Conservation (phyloP, 2,113 vertebrate genomes). For the Myrmecobius fasciatus region DNA sequence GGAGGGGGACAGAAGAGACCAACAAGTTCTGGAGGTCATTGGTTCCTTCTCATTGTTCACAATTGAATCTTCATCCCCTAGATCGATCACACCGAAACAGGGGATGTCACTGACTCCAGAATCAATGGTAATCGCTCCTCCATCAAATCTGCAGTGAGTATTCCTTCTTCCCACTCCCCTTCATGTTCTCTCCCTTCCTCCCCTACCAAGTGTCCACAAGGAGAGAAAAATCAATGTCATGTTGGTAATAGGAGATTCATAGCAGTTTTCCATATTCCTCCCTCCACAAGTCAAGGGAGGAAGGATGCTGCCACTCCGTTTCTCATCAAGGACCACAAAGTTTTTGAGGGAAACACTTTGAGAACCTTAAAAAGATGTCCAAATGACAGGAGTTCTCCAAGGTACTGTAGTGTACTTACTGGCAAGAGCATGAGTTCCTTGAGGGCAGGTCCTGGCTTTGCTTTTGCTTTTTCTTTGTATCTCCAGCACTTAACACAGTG, state of each 20-base stretch:
- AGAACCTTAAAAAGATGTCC: background rate
- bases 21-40: background rate
- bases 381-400: background rate
- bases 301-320: background rate
- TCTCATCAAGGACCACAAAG: background rate
- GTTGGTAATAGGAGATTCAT: background rate
- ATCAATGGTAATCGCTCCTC: conserved; percentile 87
- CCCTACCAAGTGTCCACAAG: background rate
- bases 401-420: background rate
- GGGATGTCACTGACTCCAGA: conserved; percentile 83
- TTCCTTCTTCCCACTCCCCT: conserved; percentile 32
- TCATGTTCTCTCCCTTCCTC: background rate
- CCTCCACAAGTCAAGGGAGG: background rate
- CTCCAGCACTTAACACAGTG: background rate
- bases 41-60: background rate
- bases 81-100: conserved; percentile 90
- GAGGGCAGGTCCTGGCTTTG: background rate
- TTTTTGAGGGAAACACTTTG: background rate
- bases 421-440: background rate
- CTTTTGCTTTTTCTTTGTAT: background rate
- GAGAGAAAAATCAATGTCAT: background rate
- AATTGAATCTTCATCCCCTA: conserved; percentile 69
- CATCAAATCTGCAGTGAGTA: conserved; percentile 90
- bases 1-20: background rate
- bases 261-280: background rate